A percentile compares a stretch with the other conserved stretches of the same genome.
phyloP scores from a whole-genome alignment of 2,113 vertebrate species.

The Oreotrochilus melanogaster region DNA sequence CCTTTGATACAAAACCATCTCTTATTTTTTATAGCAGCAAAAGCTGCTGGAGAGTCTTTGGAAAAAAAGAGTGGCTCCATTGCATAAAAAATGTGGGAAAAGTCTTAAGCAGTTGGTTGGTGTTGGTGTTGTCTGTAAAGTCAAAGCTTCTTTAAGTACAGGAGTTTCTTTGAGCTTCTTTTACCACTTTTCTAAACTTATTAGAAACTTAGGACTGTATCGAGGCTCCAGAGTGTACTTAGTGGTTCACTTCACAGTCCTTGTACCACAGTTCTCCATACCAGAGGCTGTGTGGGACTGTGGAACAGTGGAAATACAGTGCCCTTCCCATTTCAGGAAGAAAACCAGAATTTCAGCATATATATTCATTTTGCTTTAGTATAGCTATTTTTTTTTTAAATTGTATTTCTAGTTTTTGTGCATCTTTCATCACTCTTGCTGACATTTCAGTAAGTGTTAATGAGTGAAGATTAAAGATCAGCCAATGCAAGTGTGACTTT shows the following conservation, averaged over 20 bases:
- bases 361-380: not conserved
- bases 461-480: not conserved
- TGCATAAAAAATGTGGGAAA: not conserved
- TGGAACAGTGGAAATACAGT: not conserved
- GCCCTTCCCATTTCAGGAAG: not conserved
- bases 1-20: not conserved
- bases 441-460: not conserved
- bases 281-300: not conserved
- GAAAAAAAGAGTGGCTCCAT: not conserved
- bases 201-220: not conserved
- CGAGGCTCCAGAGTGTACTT: not conserved
- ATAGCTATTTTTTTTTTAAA: not conserved
- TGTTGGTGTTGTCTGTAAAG: not conserved
- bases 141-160: not conserved
- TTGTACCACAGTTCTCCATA: not conserved
- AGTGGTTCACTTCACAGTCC: not conserved
- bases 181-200: not conserved
- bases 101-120: not conserved
- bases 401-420: not conserved
- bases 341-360: not conserved
- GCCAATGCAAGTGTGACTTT: conserved; percentile 1
- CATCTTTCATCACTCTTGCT: not conserved
- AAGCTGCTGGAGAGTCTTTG: not conserved
- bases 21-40: not conserved
- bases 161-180: not conserved